Evolutionary conservation across 2,113 vertebrate genomes (phyloP).

Genomic region (Todiramphus saurophagus): DNA sequence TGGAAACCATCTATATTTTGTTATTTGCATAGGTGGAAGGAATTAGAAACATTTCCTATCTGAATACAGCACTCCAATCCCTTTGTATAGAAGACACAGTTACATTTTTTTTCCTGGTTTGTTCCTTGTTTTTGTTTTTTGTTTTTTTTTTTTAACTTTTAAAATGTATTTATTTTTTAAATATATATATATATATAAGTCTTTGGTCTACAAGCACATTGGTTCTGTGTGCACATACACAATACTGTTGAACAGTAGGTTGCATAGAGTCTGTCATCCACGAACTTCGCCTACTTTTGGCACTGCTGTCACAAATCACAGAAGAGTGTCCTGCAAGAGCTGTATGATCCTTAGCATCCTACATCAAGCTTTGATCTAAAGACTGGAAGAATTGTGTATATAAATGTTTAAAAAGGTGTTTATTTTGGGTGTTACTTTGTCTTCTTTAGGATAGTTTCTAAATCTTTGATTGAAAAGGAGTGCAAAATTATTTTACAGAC

Average conservation of each 20-base stretch:
- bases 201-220: conserved; percentile 63
- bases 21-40: conserved; percentile 53
- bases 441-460: not conserved
- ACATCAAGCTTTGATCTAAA: not conserved
- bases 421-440: not conserved
- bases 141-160: not conserved
- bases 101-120: not conserved
- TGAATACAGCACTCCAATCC: not conserved
- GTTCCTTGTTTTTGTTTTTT: not conserved
- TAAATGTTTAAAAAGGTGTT: not conserved
- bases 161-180: no score
- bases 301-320: not conserved
- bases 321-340: not conserved
- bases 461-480: conserved; percentile 12
- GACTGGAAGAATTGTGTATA: not conserved
- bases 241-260: conserved; percentile 36
- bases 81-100: not conserved
- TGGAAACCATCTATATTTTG: conserved; percentile 1
- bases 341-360: not conserved
- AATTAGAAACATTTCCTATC: not conserved
- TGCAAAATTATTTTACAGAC: not conserved
- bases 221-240: not conserved
- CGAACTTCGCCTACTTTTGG: conserved; percentile 3
- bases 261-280: conserved; percentile 20
- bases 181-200: not conserved